phyloP scores from a whole-genome alignment of 1,140 invertebrate genomes.

The Glossosoma conforme region DNA sequence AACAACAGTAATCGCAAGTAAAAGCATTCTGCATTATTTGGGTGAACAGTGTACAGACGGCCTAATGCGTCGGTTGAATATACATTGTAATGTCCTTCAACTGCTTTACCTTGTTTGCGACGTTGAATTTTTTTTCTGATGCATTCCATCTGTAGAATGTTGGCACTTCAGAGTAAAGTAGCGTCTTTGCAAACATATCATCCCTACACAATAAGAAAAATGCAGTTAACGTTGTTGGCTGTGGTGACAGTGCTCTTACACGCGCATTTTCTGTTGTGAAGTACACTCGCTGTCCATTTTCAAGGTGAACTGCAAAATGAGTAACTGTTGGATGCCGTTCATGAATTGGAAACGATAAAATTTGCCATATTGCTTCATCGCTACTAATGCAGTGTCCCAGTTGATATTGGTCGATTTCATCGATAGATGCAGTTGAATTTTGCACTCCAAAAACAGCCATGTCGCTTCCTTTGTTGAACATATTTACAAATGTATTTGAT shows the following conservation, averaged over 20 bases:
- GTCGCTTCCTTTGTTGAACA: no score
- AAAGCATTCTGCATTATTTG: conserved; percentile 1
- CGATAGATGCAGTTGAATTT: conserved; percentile 22
- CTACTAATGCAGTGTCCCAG: conserved; percentile 42
- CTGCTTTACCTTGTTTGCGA: no score
- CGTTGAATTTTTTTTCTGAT: conserved; percentile 9
- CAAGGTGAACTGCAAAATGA: conserved; percentile 40
- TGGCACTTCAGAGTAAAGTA: conserved; percentile 30
- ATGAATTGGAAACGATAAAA: conserved; percentile 37
- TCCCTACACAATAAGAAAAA: conserved; percentile 34
- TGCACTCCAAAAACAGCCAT: conserved; percentile 19
- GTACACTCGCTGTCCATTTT: conserved; percentile 39
- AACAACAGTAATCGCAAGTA: not conserved
- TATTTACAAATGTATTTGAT: no score
- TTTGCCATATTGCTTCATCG: conserved; percentile 44
- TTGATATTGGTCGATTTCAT: no score
- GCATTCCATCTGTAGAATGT: conserved; percentile 32
- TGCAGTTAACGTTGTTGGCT: conserved; percentile 32
- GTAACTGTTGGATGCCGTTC: conserved; percentile 37
- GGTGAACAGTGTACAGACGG: not conserved
- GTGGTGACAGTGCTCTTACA: not conserved
- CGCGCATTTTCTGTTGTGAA: conserved; percentile 34
- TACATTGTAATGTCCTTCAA: no score
- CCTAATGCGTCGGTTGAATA: not conserved
- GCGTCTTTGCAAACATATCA: conserved; percentile 2